phyloP scores from a whole-genome alignment of 2,797 vertebrate genomes.

The Pseudochromis fuscus region DNA sequence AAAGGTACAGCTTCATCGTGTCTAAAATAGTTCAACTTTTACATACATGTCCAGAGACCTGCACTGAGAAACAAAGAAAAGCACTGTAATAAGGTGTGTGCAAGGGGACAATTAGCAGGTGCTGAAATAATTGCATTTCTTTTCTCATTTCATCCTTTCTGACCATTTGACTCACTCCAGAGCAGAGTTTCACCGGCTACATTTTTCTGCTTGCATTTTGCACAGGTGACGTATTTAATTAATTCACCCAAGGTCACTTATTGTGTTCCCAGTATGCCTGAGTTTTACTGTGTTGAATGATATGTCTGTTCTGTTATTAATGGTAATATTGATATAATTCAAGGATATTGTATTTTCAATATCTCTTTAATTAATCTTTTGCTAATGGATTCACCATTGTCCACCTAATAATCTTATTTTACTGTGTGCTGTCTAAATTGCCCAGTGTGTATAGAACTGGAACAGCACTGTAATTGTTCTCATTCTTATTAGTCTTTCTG shows the following conservation, averaged over 20 bases:
- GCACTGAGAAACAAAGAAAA: conserved; percentile 7
- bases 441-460: conserved; percentile 30
- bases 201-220: conserved; percentile 33
- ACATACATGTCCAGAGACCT: conserved; percentile 19
- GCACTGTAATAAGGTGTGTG: neutral
- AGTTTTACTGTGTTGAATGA: conserved; percentile 36
- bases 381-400: conserved; percentile 38
- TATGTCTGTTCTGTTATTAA: conserved; percentile 26
- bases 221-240: conserved; percentile 43
- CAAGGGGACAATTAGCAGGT: conserved; percentile 10
- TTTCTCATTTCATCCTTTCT: conserved; percentile 29
- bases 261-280: conserved; percentile 27
- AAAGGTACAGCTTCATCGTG: conserved; percentile 49
- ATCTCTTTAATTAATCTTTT: conserved; percentile 64
- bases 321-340: conserved; percentile 46
- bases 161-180: neutral
- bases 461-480: conserved; percentile 43
- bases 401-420: conserved; percentile 46
- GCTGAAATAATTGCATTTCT: conserved; percentile 49
- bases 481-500: conserved; percentile 37
- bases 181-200: conserved; percentile 6
- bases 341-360: conserved; percentile 52
- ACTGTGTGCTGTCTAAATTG: conserved; percentile 29
- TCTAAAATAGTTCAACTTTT: conserved; percentile 41
- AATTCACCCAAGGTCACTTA: conserved; percentile 46